A percentile compares a stretch with the other conserved stretches of the same genome.
These are phyloP conservation scores for Andrena camellia DNA, from an alignment of 2,888 invertebrate genomes.

Conservation along the genomic window DNA sequence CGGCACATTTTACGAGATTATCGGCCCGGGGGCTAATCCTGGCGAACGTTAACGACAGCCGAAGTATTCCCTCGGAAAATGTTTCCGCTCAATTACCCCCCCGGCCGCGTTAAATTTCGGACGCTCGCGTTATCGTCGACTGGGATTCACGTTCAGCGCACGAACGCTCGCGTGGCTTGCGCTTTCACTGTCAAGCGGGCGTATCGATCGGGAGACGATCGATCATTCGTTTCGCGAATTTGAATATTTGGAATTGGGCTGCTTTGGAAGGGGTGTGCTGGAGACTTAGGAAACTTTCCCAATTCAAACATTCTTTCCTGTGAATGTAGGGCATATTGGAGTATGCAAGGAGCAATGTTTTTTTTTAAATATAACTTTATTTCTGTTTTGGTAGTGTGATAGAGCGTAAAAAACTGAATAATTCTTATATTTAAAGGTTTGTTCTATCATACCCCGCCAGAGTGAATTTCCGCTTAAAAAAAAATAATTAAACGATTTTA, in stretches of 20 bases:
- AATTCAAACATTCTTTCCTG: no score
- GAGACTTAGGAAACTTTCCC: no score
- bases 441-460: no score
- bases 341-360: no score
- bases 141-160: not conserved
- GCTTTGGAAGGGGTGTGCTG: not conserved
- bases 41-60: constrained; percentile 51
- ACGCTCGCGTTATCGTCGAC: constrained; percentile 7
- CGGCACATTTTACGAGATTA: constrained; percentile 68
- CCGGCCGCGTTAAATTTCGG: constrained; percentile 29
- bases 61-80: constrained; percentile 49
- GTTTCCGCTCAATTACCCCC: constrained; percentile 49
- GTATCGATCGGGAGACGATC: constrained; percentile 7
- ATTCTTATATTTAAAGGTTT: no score
- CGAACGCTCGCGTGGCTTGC: not conserved
- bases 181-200: constrained; percentile 6
- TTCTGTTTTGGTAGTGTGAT: no score
- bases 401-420: no score
- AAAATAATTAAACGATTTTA: no score
- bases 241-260: not conserved
- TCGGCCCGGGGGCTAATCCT: constrained; percentile 62
- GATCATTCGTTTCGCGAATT: constrained; percentile 3
- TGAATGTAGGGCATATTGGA: no score
- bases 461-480: no score
- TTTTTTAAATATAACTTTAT: no score